Evolutionary conservation across 2,113 vertebrate species (phyloP).

Genomic region (Prunella himalayana): DNA sequence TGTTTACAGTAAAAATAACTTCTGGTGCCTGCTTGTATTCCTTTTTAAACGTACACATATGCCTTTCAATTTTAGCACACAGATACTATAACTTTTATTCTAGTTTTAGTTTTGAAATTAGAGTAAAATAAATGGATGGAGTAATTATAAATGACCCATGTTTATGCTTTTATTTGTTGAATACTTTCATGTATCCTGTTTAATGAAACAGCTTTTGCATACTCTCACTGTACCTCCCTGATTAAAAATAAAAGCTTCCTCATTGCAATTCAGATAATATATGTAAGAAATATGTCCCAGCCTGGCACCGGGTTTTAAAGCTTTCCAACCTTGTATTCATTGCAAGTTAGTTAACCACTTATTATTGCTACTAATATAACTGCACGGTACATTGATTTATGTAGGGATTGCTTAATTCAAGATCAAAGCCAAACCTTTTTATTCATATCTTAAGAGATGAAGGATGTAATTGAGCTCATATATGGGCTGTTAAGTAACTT

Average conservation of each 20-base stretch:
- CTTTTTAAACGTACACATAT: slow-evolving; percentile 8
- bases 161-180: neutral
- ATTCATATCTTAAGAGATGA: slow-evolving; percentile 58
- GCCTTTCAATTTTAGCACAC: neutral
- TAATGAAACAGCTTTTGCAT: neutral
- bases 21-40: slow-evolving; percentile 15
- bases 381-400: slow-evolving; percentile 29
- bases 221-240: neutral
- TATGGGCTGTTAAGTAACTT: slow-evolving; percentile 60
- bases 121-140: neutral
- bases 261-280: slow-evolving; percentile 5
- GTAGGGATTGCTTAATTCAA: slow-evolving; percentile 56
- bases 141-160: neutral
- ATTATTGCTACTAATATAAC: slow-evolving; percentile 57
- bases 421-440: slow-evolving; percentile 67
- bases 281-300: slow-evolving; percentile 7
- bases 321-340: neutral
- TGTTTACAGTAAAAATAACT: slow-evolving; percentile 32
- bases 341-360: slow-evolving; percentile 17
- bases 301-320: slow-evolving; percentile 4
- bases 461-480: slow-evolving; percentile 63
- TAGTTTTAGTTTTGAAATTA: neutral
- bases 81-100: neutral
- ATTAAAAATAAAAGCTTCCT: neutral
- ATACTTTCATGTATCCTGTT: neutral